Base-by-base conservation (phyloP, 2,113 vertebrate genomes). In the Oncorhynchus mykiss region DNA sequence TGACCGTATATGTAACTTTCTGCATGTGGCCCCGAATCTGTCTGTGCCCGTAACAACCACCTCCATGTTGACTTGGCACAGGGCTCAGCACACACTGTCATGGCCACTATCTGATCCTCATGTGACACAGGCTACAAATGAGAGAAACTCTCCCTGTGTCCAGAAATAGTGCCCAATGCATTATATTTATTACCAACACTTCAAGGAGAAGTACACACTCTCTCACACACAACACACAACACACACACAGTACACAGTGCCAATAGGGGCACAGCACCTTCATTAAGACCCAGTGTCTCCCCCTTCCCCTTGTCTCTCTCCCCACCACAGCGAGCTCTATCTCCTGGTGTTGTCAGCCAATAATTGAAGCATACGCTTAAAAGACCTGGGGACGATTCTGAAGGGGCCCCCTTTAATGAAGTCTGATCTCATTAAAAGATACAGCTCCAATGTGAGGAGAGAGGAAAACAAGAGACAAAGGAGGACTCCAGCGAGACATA, bases 361-460 rank as follows among this genome's bases (percentile, higher is more conserved):
- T 91, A 92, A 94, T 92, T 81, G 87, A 85, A 86, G 80, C 68
- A 59, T 83, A 87, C 86, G 93, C 80, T 59, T 84, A 80, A 78
- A 91, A 86, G 79, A 93, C 84, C 68, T 31, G 12, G 80, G 91
- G 89, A 82, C 71, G 82, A 88, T 82, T 70, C 74, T 85, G 71
- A 90, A 75, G 76, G 66, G 81, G 45, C 49, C 82, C 90, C 90
- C 91, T 90, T 91, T 94, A 94, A 95, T 92, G 91, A 90, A 89
- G 85, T 85, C 16, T 91, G 93, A 95, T 95, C 93, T 94, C 93
- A 96, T 96, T 96, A 96, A 96, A 96, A 95, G 93, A 95, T 95
- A 94, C 66, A 31, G 78, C 88, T 79, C 88, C 59, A 82, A 80
- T 85, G 84, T 80, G 69, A 57, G 79, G 16, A 31, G 22, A 22